Conservation (phyloP, 2,888 invertebrate species). For the Peribatodes rhomboidaria region DNA sequence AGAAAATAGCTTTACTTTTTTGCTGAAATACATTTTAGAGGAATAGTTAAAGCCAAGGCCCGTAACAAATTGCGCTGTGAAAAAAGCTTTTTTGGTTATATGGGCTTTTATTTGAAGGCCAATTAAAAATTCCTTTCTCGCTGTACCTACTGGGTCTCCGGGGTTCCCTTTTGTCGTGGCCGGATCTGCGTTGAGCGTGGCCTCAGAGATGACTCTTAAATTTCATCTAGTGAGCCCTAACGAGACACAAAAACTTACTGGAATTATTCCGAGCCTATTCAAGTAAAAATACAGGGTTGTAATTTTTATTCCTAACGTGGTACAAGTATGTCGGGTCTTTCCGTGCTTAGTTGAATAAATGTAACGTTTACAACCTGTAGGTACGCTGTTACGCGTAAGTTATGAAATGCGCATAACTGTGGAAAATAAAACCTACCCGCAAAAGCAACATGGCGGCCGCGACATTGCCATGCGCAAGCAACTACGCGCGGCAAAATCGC, state of each 20-base stretch:
- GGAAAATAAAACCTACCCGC: slow-evolving; percentile 33
- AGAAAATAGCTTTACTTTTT: slow-evolving; percentile 47
- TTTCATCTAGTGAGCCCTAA: slow-evolving; percentile 74
- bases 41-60: slow-evolving; percentile 54
- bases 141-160: slow-evolving; percentile 60
- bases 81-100: slow-evolving; percentile 64
- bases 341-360: slow-evolving; percentile 29
- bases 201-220: slow-evolving; percentile 72
- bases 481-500: slow-evolving; percentile 49
- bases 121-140: slow-evolving; percentile 79
- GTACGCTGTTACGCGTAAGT: slow-evolving; percentile 32
- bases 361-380: slow-evolving; percentile 31
- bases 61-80: slow-evolving; percentile 58
- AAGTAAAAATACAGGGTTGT: slow-evolving; percentile 49
- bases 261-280: slow-evolving; percentile 48
- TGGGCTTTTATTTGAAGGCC: slow-evolving; percentile 74
- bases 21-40: slow-evolving; percentile 49
- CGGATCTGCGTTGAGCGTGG: slow-evolving; percentile 68
- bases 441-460: slow-evolving; percentile 33
- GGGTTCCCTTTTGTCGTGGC: slow-evolving; percentile 73
- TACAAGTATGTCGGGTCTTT: slow-evolving; percentile 23
- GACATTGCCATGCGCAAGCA: slow-evolving; percentile 48
- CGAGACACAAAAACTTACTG: slow-evolving; percentile 64
- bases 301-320: slow-evolving; percentile 33
- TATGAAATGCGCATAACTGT: slow-evolving; percentile 38